A percentile compares a stretch with the other conserved stretches of the same genome.
phyloP scores from a whole-genome alignment of 2,113 vertebrate genomes.

The Cryptoleucopteryx plumbea region DNA sequence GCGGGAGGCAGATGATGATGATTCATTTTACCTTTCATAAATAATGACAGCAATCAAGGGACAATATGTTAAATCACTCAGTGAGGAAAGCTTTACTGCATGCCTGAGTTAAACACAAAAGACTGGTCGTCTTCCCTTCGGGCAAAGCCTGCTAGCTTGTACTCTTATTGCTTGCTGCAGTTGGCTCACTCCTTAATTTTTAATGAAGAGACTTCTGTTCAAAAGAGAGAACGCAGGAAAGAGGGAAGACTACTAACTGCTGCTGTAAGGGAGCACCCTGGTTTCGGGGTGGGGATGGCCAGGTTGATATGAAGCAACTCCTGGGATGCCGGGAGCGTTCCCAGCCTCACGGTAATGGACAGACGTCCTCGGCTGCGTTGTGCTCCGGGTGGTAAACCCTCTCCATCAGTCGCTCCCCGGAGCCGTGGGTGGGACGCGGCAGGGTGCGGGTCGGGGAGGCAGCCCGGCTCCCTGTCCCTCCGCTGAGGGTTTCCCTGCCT shows the following conservation, averaged over 20 bases:
- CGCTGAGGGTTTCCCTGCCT: rapidly evolving
- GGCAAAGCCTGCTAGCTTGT: no score
- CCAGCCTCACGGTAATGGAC: background rate
- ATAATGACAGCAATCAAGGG: background rate
- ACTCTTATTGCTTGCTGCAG: background rate
- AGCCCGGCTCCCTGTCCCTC: background rate
- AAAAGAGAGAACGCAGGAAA: conserved; percentile 36
- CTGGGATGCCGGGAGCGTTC: background rate
- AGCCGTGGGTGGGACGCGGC: background rate
- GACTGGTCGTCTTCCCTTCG: background rate
- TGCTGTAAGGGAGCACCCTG: conserved; percentile 42
- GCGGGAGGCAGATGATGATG: background rate
- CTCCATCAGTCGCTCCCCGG: background rate
- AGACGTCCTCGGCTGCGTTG: background rate
- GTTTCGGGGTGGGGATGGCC: conserved; percentile 39
- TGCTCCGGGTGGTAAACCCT: background rate
- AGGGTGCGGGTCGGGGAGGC: background rate
- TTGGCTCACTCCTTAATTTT: background rate
- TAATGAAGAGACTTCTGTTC: background rate
- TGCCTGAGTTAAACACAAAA: background rate
- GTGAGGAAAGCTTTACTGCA: background rate
- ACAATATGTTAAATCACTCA: background rate
- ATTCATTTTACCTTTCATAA: background rate
- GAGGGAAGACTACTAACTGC: background rate
- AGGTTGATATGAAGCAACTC: conserved; percentile 2